phyloP scores from a whole-genome alignment of 2,113 vertebrate genomes.

The Syngnathus floridae region DNA sequence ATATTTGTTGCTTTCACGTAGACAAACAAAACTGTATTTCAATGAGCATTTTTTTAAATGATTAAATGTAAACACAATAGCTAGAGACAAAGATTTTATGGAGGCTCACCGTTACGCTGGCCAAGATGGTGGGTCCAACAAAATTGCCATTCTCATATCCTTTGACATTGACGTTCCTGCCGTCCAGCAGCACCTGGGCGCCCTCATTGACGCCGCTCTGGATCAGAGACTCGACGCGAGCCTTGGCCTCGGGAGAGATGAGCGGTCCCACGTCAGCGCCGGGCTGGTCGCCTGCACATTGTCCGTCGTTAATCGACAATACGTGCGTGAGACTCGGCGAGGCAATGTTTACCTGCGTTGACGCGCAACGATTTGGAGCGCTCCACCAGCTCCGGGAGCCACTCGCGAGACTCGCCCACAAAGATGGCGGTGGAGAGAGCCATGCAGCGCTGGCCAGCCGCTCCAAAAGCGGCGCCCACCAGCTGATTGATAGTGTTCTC shows the following conservation, averaged over 20 bases:
- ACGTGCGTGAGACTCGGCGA: neutral
- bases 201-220: constrained; percentile 87
- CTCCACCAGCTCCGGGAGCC: constrained; percentile 92
- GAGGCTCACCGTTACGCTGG: constrained; percentile 78
- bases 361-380: constrained; percentile 85
- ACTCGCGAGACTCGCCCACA: constrained; percentile 85
- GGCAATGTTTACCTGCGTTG: constrained; percentile 77
- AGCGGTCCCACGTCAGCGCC: constrained; percentile 92
- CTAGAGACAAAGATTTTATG: neutral
- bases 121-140: constrained; percentile 90
- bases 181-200: constrained; percentile 86
- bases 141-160: constrained; percentile 97
- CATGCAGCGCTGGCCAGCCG: constrained; percentile 97
- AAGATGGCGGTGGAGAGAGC: constrained; percentile 92
- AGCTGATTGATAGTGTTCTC: constrained; percentile 97
- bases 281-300: constrained; percentile 84
- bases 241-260: constrained; percentile 84
- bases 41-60: no score
- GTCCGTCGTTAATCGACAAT: neutral
- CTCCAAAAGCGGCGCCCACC: constrained; percentile 95
- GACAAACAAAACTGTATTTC: no score
- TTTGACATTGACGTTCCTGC: constrained; percentile 84
- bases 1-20: no score
- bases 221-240: constrained; percentile 81
- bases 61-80: neutral